Conservation (phyloP, 2,888 invertebrate genomes). For the Hypomecis atomaria region DNA sequence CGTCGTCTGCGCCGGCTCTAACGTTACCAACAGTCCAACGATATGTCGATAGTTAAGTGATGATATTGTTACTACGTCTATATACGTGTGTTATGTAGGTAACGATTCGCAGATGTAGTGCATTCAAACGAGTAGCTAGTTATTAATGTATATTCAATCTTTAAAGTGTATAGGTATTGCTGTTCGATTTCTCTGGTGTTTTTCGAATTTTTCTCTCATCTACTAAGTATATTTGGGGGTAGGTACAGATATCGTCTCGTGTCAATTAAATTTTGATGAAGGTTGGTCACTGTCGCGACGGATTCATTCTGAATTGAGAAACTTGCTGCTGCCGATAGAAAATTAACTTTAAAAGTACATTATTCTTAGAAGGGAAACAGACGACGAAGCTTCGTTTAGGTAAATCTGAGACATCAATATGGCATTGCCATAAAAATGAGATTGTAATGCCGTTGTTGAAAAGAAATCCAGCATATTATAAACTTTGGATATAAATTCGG, state of each 20-base stretch:
- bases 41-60: constrained; percentile 59
- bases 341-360: too few species aligned
- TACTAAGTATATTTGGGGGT: constrained; percentile 73
- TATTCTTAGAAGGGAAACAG: too few species aligned
- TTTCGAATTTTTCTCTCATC: constrained; percentile 66
- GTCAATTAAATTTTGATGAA: constrained; percentile 73
- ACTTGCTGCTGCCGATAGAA: neutral
- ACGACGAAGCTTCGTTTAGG: too few species aligned
- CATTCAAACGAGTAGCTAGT: constrained; percentile 72
- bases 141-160: constrained; percentile 77
- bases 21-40: constrained; percentile 63
- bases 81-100: constrained; percentile 78
- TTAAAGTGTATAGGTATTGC: constrained; percentile 72
- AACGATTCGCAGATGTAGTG: constrained; percentile 68
- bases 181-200: constrained; percentile 75
- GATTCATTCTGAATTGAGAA: constrained; percentile 7
- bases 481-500: too few species aligned
- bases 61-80: constrained; percentile 67
- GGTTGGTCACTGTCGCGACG: constrained; percentile 54
- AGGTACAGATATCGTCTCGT: constrained; percentile 77
- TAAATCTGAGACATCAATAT: too few species aligned
- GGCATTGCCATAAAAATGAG: too few species aligned
- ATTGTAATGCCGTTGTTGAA: too few species aligned
- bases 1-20: constrained; percentile 4
- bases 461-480: too few species aligned